These are phyloP conservation scores for Altica lythri DNA, from an alignment of 2,888 invertebrate genomes.

Conservation along the genomic window DNA sequence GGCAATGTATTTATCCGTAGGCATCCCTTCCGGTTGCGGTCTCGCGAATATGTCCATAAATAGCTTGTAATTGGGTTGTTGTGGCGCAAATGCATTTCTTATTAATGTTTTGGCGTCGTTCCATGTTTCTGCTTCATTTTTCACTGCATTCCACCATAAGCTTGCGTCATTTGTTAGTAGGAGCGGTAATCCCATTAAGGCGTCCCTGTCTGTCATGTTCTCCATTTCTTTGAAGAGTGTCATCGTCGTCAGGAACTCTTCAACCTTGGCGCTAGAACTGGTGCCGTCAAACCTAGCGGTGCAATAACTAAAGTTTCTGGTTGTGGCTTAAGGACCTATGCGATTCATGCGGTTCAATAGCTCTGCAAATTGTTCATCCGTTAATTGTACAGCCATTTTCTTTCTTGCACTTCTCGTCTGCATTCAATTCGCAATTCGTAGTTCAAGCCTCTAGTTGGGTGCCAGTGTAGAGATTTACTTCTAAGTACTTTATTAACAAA, in stretches of 20 bases:
- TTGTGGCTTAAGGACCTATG: too few species aligned
- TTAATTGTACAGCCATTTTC: too few species aligned
- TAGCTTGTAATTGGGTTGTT: slow-evolving; percentile 32
- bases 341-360: too few species aligned
- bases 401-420: too few species aligned
- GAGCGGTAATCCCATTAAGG: slow-evolving; percentile 30
- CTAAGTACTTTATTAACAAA: too few species aligned
- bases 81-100: slow-evolving; percentile 30
- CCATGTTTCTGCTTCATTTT: slow-evolving; percentile 27
- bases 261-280: background rate
- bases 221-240: background rate
- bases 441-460: too few species aligned
- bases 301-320: background rate
- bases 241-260: background rate
- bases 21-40: slow-evolving; percentile 20
- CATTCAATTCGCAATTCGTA: too few species aligned
- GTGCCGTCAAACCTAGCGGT: background rate
- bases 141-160: slow-evolving; percentile 31
- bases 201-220: slow-evolving; percentile 30
- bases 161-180: slow-evolving; percentile 25
- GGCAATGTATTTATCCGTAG: slow-evolving; percentile 30
- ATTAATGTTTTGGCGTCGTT: slow-evolving; percentile 22
- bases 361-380: too few species aligned
- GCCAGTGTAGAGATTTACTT: too few species aligned
- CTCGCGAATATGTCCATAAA: slow-evolving; percentile 30